Conservation (phyloP, 2,888 invertebrate species). For the Brenthis hecate region DNA sequence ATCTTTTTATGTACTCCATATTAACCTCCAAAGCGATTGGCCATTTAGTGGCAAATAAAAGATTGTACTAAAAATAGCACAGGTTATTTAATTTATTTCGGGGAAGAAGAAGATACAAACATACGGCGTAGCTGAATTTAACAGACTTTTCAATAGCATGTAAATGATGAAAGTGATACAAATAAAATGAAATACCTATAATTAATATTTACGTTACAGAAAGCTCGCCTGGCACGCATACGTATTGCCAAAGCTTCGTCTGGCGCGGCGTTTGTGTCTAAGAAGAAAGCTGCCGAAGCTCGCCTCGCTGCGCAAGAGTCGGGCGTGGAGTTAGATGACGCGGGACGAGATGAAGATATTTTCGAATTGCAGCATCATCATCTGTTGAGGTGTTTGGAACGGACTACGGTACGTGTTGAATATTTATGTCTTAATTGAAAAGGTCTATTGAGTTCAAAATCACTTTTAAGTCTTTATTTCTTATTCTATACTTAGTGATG, state of each 20-base stretch:
- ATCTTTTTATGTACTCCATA: too few species aligned
- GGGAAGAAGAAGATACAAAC: too few species aligned
- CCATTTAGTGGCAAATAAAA: slow-evolving; percentile 4
- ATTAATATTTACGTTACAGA: slow-evolving; percentile 84
- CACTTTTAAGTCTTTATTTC: too few species aligned
- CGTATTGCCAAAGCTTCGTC: slow-evolving; percentile 99
- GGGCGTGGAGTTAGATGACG: slow-evolving; percentile 95
- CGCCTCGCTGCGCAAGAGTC: slow-evolving; percentile 95
- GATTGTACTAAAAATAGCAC: too few species aligned
- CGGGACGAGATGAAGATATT: slow-evolving; percentile 95
- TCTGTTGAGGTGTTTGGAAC: slow-evolving; percentile 97
- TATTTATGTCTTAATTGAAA: too few species aligned
- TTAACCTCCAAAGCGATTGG: too few species aligned
- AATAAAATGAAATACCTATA: not conserved
- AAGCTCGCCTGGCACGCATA: slow-evolving; percentile 98
- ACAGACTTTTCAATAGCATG: too few species aligned
- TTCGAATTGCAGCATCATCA: slow-evolving; percentile 99
- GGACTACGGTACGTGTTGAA: slow-evolving; percentile 88
- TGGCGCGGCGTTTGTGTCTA: slow-evolving; percentile 98
- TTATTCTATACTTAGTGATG: too few species aligned
- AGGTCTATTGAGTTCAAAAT: too few species aligned
- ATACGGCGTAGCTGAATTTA: too few species aligned
- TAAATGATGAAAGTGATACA: too few species aligned
- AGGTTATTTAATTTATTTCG: too few species aligned
- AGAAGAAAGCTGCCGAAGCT: slow-evolving; percentile 99